phyloP scores from a whole-genome alignment of 2,797 vertebrate species.

The Tokudaia muenninki region DNA sequence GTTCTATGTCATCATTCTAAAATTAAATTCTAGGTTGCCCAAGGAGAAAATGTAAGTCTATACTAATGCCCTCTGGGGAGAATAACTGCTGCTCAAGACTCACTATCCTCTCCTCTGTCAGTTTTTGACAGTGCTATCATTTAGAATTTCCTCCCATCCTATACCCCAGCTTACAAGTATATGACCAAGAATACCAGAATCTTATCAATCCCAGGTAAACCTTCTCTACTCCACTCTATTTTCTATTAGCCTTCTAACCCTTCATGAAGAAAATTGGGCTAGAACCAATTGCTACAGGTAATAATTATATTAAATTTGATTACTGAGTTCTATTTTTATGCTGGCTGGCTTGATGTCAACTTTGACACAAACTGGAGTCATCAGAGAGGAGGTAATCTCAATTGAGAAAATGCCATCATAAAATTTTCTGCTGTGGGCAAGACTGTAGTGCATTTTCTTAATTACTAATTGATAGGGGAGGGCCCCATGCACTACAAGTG shows the following conservation, averaged over 20 bases:
- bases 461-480: background rate
- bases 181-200: slow-evolving; percentile 47
- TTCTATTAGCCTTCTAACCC: background rate
- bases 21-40: slow-evolving; percentile 4
- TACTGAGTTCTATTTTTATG: background rate
- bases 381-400: background rate
- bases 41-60: background rate
- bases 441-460: background rate
- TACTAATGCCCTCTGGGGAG: background rate
- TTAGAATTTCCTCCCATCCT: background rate
- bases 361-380: background rate
- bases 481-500: no score
- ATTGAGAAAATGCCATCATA: background rate
- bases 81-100: background rate
- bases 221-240: slow-evolving; percentile 23
- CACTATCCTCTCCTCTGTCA: background rate
- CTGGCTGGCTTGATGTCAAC: background rate
- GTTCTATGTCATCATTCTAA: background rate
- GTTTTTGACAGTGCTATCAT: background rate
- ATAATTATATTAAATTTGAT: background rate
- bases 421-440: background rate
- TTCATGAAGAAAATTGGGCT: slow-evolving; percentile 32
- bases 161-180: background rate
- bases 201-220: background rate
- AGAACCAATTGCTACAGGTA: slow-evolving; percentile 14